phyloP scores from a whole-genome alignment of 1,140 invertebrate genomes.

The Platorchestia sp. region DNA sequence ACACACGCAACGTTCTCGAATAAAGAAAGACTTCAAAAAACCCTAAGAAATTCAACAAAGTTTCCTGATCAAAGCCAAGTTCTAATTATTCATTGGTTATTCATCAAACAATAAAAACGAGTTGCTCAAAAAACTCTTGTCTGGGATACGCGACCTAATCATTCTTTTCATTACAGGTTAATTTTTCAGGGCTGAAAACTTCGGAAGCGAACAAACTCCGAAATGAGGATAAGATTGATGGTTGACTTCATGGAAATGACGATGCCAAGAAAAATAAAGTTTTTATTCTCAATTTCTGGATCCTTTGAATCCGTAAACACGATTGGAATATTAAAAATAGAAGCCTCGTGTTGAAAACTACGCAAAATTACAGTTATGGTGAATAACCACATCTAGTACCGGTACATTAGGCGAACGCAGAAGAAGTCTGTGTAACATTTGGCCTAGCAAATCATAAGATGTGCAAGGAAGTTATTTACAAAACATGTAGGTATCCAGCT shows the following conservation, averaged over 20 bases:
- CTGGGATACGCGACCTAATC: neutral
- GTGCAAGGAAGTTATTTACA: neutral
- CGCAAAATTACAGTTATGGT: neutral
- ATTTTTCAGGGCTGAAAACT: neutral
- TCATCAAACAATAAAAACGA: neutral
- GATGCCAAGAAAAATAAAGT: neutral
- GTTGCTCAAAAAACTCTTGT: neutral
- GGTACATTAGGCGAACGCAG: too few relatives aligned
- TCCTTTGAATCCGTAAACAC: neutral
- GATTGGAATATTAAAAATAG: neutral
- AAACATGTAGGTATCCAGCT: neutral
- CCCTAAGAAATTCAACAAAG: neutral
- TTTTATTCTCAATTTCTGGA: neutral
- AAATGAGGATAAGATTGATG: neutral
- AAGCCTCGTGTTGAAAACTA: neutral
- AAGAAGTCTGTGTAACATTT: too few relatives aligned
- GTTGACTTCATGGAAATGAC: neutral
- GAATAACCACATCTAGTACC: too few relatives aligned
- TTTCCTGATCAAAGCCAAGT: neutral
- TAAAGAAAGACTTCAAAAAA: neutral
- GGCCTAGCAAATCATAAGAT: neutral
- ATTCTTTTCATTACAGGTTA: neutral
- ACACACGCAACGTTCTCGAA: too few relatives aligned
- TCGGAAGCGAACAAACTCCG: neutral
- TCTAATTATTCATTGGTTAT: neutral